A percentile compares a stretch with the other conserved stretches of the same genome.
These are phyloP conservation scores for Tachuris rubrigastra DNA, from an alignment of 2,113 vertebrate genomes.

Conservation along the genomic window DNA sequence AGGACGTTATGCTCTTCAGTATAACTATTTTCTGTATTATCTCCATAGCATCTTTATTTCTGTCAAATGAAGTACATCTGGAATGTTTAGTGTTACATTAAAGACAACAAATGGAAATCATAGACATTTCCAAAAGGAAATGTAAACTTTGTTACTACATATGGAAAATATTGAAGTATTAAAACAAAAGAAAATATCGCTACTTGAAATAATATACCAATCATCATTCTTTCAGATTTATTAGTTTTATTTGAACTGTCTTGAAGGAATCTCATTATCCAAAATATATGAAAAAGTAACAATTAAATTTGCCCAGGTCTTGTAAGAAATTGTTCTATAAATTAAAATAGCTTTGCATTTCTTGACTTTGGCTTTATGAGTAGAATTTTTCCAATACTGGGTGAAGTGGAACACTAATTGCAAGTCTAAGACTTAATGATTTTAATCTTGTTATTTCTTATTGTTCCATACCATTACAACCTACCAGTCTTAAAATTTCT, in stretches of 20 bases:
- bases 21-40: not conserved
- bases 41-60: not conserved
- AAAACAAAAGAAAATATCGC: not conserved
- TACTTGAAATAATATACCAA: not conserved
- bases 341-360: not conserved
- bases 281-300: not conserved
- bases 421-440: not conserved
- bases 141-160: not conserved
- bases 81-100: not conserved
- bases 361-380: not conserved
- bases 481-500: not conserved
- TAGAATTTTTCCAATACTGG: not conserved
- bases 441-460: not conserved
- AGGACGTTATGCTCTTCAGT: not conserved
- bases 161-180: not conserved
- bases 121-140: not conserved
- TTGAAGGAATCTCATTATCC: not conserved
- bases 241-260: not conserved
- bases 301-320: not conserved
- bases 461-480: rapidly evolving
- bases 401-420: not conserved
- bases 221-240: not conserved
- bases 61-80: not conserved
- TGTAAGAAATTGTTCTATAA: not conserved
- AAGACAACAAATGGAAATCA: not conserved